Conservation (phyloP, 2,797 vertebrate genomes). For the Threskiornis aethiopicus region DNA sequence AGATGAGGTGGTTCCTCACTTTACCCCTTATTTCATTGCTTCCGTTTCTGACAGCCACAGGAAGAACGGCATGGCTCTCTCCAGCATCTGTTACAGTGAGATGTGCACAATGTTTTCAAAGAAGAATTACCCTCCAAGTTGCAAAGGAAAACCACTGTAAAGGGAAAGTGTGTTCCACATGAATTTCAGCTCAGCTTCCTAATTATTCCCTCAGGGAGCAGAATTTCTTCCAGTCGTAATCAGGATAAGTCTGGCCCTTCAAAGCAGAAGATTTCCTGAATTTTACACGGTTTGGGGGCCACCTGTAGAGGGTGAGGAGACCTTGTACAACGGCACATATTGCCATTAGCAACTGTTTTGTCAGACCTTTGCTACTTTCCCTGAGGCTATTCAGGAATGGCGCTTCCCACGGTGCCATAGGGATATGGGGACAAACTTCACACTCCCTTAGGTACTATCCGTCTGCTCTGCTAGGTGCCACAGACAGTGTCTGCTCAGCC, state of each 20-base stretch:
- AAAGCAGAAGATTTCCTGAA: not conserved
- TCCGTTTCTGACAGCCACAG: rapidly evolving
- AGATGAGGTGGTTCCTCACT: not conserved
- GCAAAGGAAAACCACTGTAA: not conserved
- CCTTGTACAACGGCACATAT: not conserved
- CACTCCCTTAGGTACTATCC: not conserved
- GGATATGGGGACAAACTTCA: not conserved
- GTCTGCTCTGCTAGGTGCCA: not conserved
- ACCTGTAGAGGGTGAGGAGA: not conserved
- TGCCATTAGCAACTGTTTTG: not conserved
- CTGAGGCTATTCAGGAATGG: not conserved
- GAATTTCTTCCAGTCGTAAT: not conserved
- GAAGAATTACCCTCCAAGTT: not conserved
- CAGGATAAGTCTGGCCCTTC: not conserved
- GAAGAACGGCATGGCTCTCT: not conserved
- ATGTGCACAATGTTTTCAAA: not conserved
- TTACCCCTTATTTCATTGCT: not conserved
- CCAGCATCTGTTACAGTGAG: not conserved
- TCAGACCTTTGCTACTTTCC: not conserved
- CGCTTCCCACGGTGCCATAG: not conserved
- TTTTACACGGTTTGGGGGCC: not conserved
- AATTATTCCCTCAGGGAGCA: conserved; percentile 30
- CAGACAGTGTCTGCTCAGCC: not conserved
- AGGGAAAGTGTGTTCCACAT: not conserved
- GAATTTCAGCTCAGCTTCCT: not conserved